Percentiles rank a stretch among this genome's conserved stretches.
Evolutionary conservation across 2,113 vertebrate species (phyloP).

Genomic region (Ondatra zibethicus): DNA sequence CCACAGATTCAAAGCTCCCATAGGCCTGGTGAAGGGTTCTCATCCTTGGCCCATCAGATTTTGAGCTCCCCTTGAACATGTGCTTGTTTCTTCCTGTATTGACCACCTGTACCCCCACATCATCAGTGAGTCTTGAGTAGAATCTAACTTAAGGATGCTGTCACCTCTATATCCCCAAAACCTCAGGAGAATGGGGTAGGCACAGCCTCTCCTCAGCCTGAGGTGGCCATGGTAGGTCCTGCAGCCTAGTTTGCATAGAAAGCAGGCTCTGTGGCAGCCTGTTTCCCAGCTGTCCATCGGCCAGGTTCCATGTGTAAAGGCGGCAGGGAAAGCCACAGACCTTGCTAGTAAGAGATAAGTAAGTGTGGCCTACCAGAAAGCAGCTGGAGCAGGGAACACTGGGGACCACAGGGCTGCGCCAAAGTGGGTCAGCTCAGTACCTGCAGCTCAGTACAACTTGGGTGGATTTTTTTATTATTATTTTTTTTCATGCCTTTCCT

Average conservation of each 20-base stretch:
- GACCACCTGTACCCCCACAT: not conserved
- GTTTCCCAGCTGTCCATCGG: not conserved
- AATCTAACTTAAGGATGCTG: not conserved
- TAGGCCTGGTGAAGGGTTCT: not conserved
- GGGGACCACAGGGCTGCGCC: constrained; percentile 61
- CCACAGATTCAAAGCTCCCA: not conserved
- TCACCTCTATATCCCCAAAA: not conserved
- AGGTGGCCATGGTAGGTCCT: not conserved
- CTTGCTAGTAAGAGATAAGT: constrained; percentile 5
- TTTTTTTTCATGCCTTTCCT: constrained; percentile 34
- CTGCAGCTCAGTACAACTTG: constrained; percentile 63
- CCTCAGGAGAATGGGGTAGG: not conserved
- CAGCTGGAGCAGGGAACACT: constrained; percentile 62
- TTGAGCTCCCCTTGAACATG: not conserved
- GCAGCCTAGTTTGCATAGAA: not conserved
- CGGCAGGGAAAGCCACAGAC: constrained; percentile 32
- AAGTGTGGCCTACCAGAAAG: constrained; percentile 43
- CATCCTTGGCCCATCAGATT: not conserved
- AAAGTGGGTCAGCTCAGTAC: constrained; percentile 79
- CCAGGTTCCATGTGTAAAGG: not conserved
- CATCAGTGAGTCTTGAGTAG: not conserved
- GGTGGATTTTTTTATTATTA: constrained; percentile 44
- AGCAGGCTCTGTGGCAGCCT: not conserved
- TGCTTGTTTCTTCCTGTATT: not conserved
- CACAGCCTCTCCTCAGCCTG: not conserved